Percentiles rank a stretch among this genome's conserved stretches.
Conservation (phyloP, 2,888 invertebrate genomes). For the Yponomeuta plumbellus region DNA sequence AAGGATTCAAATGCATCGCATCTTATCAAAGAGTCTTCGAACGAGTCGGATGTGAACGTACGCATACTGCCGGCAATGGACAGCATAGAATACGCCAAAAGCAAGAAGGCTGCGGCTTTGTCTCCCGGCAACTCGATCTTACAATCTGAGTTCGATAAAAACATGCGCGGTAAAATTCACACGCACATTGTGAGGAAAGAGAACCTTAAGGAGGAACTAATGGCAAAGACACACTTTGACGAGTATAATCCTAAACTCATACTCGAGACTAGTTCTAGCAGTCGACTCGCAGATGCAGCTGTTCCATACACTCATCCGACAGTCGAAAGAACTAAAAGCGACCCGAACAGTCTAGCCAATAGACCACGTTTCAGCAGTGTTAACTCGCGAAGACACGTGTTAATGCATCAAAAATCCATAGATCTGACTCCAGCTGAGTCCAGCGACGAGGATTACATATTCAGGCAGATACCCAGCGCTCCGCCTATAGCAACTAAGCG, state of each 20-base stretch:
- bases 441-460: conserved; percentile 88
- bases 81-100: conserved; percentile 74
- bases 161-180: conserved; percentile 58
- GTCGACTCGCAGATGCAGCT: conserved; percentile 67
- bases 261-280: conserved; percentile 72
- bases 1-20: conserved; percentile 54
- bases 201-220: conserved; percentile 78
- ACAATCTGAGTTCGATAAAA: conserved; percentile 79
- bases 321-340: conserved; percentile 90
- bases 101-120: conserved; percentile 60
- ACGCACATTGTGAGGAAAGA: conserved; percentile 70
- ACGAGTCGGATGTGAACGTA: conserved; percentile 70
- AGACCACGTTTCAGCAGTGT: conserved; percentile 84
- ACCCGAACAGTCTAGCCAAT: conserved; percentile 87
- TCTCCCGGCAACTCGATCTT: conserved; percentile 71
- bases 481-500: conserved; percentile 83
- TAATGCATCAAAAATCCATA: conserved; percentile 91
- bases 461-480: conserved; percentile 84
- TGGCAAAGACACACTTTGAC: conserved; percentile 81
- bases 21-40: conserved; percentile 68
- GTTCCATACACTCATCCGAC: conserved; percentile 81
- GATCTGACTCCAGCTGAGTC: conserved; percentile 90
- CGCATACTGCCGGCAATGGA: conserved; percentile 72
- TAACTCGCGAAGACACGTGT: conserved; percentile 83
- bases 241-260: conserved; percentile 83